These are phyloP conservation scores for Drosophila meridionalis DNA, from an alignment of 2,888 invertebrate genomes.

Conservation along the genomic window DNA sequence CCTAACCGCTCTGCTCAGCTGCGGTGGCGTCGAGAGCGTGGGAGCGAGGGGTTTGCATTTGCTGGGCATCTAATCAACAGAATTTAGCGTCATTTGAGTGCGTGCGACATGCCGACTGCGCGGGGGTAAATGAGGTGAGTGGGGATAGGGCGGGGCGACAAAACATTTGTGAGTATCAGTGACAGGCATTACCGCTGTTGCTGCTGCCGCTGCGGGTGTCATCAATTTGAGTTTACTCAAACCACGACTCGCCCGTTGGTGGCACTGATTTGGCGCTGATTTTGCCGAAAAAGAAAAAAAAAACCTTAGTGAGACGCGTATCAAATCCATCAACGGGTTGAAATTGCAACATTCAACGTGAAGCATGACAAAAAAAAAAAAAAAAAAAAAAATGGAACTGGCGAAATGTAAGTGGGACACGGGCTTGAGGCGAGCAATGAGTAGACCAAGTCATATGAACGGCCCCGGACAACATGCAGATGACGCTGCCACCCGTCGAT, in stretches of 20 bases:
- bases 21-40: constrained; percentile 13
- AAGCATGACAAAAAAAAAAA: constrained; percentile 39
- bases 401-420: not conserved
- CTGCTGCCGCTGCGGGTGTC: constrained; percentile 67
- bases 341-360: constrained; percentile 76
- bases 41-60: constrained; percentile 26
- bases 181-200: constrained; percentile 53
- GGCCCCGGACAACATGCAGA: constrained; percentile 71
- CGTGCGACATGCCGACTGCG: constrained; percentile 62
- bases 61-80: constrained; percentile 76
- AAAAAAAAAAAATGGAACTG: not conserved
- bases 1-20: constrained; percentile 1
- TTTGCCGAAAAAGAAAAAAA: constrained; percentile 39
- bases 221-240: constrained; percentile 72
- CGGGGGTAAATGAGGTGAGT: not conserved
- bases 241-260: constrained; percentile 31
- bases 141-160: not conserved
- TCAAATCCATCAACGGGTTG: constrained; percentile 81
- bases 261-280: constrained; percentile 77
- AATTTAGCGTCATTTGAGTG: constrained; percentile 76
- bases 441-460: constrained; percentile 50
- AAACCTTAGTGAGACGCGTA: constrained; percentile 24
- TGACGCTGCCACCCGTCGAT: constrained; percentile 70
- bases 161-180: constrained; percentile 72
- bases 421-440: constrained; percentile 5